Base-by-base conservation (phyloP, 1,140 invertebrate species). In the Polyergus mexicanus region DNA sequence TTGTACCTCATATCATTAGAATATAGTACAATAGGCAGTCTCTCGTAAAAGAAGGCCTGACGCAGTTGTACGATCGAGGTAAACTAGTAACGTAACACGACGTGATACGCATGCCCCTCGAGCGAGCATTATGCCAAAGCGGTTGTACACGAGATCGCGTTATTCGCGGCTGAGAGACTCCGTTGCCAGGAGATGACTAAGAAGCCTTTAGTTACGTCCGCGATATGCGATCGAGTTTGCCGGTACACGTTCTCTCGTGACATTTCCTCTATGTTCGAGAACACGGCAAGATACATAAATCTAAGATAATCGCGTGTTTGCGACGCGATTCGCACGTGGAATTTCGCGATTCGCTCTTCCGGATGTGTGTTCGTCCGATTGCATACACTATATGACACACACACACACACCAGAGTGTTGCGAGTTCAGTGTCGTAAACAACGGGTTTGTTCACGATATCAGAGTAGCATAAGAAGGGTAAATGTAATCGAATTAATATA, bases 81-180 rank as follows among this genome's bases (percentile, higher is more conserved):
- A 62, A 62, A 60, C 25, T 28, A 32, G 25, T 83, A 47, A 68
- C 32, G 35, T 56, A 69, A 80, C 38, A 25, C 35, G n/a, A 81
- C 51, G 54, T 81, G 66, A 81, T 66, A 60, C 38, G 65, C 35
- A 56, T n/a, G 16, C 5, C 10, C 22, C 47, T 68, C 16, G 22
- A 56, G 60, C 19, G 28, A 32, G 54, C 32, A 35, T 35, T 86
- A 86, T 74, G 38, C 60, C 41, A 63, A 86, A 72, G 68, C 51
- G 78, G 32, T 35, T 35, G 65, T 41, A 47, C 44, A 44, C 35
- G 47, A 69, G 28, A 85, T 68, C 7, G 74, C 68, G 71, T 69
- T 89, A 89, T 88, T 89, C 76, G 81, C 74, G 19, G 51, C 68
- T 75, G 75, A 85, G 84, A 88, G 84, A 88, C 60, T 78, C 60